These are phyloP conservation scores for Ormyrus nitidulus DNA, from an alignment of 2,888 invertebrate genomes.

Conservation along the genomic window DNA sequence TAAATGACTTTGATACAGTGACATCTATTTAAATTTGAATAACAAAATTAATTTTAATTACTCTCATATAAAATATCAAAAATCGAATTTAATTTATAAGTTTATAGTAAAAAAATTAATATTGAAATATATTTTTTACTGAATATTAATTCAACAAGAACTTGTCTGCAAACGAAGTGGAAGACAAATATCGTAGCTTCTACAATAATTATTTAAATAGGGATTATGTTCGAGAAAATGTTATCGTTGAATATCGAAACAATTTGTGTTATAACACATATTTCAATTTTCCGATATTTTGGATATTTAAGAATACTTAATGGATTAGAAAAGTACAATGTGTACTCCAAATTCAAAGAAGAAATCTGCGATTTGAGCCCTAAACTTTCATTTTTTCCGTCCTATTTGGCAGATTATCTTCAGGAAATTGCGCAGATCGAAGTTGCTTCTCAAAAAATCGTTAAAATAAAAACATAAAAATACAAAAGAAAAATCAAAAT, in stretches of 20 bases:
- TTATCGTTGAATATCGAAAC: not conserved
- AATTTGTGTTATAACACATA: not conserved
- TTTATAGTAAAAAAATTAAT: not conserved
- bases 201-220: not conserved
- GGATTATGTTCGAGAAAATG: slow-evolving; percentile 3
- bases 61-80: no score
- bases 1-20: no score
- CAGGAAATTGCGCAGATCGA: slow-evolving; percentile 35
- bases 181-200: slow-evolving; percentile 11
- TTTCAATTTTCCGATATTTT: slow-evolving; percentile 4
- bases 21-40: no score
- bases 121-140: not conserved
- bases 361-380: slow-evolving; percentile 25
- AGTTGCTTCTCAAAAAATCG: slow-evolving; percentile 32
- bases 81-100: no score
- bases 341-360: slow-evolving; percentile 30
- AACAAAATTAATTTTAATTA: no score
- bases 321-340: not conserved
- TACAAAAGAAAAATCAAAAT: slow-evolving; percentile 14
- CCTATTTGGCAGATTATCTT: slow-evolving; percentile 38
- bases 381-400: slow-evolving; percentile 29
- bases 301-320: not conserved
- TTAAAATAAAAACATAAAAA: not conserved
- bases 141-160: slow-evolving; percentile 21
- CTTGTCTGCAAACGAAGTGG: slow-evolving; percentile 37